Conservation (phyloP, 2,888 invertebrate species). For the Tachina lurida region DNA sequence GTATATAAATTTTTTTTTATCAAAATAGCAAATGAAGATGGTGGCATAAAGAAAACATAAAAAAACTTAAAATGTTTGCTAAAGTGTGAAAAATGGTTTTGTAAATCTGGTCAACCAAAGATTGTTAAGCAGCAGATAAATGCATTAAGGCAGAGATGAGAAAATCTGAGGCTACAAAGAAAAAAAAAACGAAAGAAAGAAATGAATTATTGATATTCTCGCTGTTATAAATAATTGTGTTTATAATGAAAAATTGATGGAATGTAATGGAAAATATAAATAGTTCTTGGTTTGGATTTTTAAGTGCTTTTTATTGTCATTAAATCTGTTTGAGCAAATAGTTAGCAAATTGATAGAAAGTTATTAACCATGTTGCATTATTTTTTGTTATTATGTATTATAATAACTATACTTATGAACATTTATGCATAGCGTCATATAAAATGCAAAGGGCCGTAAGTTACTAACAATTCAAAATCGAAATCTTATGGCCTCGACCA, state of each 20-base stretch:
- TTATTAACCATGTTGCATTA: constrained; percentile 1
- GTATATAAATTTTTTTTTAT: constrained; percentile 17
- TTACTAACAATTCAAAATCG: no score
- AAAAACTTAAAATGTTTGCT: constrained; percentile 60
- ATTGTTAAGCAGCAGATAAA: constrained; percentile 63
- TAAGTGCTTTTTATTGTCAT: constrained; percentile 37
- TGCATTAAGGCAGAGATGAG: constrained; percentile 43
- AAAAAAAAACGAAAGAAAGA: neutral
- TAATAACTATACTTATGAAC: neutral
- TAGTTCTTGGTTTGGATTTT: constrained; percentile 26
- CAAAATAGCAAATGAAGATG: constrained; percentile 29
- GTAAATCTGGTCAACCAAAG: constrained; percentile 68
- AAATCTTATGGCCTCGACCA: no score
- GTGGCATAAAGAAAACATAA: constrained; percentile 12
- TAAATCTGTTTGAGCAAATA: neutral
- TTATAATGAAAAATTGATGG: constrained; percentile 32
- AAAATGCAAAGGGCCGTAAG: no score
- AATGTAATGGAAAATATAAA: constrained; percentile 19
- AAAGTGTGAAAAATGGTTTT: constrained; percentile 70
- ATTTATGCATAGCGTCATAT: no score
- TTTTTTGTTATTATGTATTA: neutral
- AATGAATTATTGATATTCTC: constrained; percentile 42
- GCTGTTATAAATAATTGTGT: constrained; percentile 15
- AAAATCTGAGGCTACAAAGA: no score
- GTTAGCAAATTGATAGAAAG: neutral